A percentile compares a stretch with the other conserved stretches of the same genome.
Evolutionary conservation across 2,797 vertebrate species (phyloP).

Genomic region (Vireo griseus): DNA sequence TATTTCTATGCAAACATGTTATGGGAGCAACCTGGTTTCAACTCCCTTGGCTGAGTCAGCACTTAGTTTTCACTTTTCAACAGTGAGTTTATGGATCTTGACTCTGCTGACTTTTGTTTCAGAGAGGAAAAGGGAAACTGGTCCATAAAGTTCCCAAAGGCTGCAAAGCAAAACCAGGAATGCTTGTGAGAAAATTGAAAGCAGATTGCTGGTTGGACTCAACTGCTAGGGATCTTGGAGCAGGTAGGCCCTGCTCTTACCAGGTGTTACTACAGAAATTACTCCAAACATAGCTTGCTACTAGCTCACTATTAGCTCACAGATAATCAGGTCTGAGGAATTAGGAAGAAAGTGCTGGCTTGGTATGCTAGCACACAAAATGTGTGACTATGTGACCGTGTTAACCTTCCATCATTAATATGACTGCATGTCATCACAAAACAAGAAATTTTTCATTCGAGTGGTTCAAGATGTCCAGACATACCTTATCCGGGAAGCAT

Average conservation of each 20-base stretch:
- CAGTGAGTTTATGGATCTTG: conserved; percentile 35
- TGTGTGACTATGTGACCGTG: neutral
- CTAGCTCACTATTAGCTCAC: neutral
- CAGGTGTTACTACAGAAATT: neutral
- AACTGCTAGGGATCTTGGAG: neutral
- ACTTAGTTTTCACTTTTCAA: conserved; percentile 40
- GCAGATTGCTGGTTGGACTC: neutral
- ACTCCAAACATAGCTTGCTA: neutral
- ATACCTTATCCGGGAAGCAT: neutral
- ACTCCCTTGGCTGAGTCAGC: neutral
- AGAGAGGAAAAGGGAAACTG: conserved; percentile 13
- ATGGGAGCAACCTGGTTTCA: neutral
- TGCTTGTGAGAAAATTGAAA: neutral
- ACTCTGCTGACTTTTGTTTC: conserved; percentile 32
- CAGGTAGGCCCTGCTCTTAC: neutral
- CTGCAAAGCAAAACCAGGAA: conserved; percentile 44
- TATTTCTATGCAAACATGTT: neutral
- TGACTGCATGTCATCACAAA: neutral
- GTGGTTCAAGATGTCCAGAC: neutral
- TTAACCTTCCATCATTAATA: neutral
- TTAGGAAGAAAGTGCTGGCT: neutral
- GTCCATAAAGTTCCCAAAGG: conserved; percentile 19
- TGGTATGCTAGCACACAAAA: neutral
- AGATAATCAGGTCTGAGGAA: neutral
- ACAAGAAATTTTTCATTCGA: neutral